These are phyloP conservation scores for Mionectes macconnelli DNA, from an alignment of 2,113 vertebrate genomes.

Conservation along the genomic window DNA sequence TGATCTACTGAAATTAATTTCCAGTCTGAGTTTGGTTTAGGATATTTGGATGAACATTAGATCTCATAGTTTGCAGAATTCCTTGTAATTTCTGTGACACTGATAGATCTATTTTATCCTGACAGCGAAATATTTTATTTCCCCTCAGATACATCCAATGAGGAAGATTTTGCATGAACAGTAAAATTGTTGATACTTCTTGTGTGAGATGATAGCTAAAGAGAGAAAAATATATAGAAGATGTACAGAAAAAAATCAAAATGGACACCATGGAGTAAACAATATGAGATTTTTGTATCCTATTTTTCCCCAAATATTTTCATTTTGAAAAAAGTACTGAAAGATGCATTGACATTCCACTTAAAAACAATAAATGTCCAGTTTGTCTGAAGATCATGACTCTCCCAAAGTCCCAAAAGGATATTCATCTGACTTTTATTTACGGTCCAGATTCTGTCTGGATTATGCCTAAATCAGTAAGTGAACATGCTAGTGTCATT, in stretches of 20 bases:
- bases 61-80: background rate
- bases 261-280: background rate
- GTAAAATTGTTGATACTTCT: background rate
- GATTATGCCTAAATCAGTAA: background rate
- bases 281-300: background rate
- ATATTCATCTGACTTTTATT: background rate
- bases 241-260: background rate
- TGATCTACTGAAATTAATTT: background rate
- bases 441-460: background rate
- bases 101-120: background rate
- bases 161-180: background rate
- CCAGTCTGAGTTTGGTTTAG: background rate
- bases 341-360: background rate
- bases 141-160: background rate
- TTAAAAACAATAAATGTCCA: background rate
- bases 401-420: background rate
- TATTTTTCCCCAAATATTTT: background rate
- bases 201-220: background rate
- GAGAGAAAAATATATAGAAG: background rate
- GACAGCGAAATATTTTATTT: background rate
- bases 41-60: background rate
- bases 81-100: background rate
- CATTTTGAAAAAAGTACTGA: background rate
- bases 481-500: background rate
- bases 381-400: background rate